Evolutionary conservation across 2,797 vertebrate species (phyloP).

Genomic region (Pygocentrus nattereri): DNA sequence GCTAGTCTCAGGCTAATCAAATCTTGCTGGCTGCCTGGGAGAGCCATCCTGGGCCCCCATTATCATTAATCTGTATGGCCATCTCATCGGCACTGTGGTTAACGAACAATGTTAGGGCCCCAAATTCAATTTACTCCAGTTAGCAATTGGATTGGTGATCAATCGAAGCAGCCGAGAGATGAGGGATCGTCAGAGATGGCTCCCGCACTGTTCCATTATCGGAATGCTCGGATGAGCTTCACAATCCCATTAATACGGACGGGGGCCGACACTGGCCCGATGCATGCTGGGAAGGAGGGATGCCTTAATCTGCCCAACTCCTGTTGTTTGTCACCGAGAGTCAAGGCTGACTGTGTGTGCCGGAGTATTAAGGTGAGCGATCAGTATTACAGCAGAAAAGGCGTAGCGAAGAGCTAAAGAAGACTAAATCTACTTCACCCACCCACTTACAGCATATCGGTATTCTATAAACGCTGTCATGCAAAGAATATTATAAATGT

Average conservation of each 20-base stretch:
- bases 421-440: constrained; percentile 22
- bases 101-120: constrained; percentile 85
- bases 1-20: constrained; percentile 83
- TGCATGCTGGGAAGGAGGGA: constrained; percentile 59
- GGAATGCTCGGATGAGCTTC: constrained; percentile 76
- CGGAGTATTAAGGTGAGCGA: constrained; percentile 1
- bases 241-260: constrained; percentile 78
- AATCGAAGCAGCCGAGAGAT: constrained; percentile 79
- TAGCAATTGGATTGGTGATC: constrained; percentile 84
- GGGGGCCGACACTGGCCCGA: constrained; percentile 59
- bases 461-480: neutral
- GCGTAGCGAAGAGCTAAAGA: neutral
- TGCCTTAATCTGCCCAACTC: constrained; percentile 48
- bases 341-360: constrained; percentile 17
- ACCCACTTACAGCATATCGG: neutral
- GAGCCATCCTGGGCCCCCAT: constrained; percentile 80
- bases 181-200: constrained; percentile 76
- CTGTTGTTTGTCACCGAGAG: constrained; percentile 51
- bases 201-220: constrained; percentile 78
- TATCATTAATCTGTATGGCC: constrained; percentile 85
- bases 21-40: constrained; percentile 79
- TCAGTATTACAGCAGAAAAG: constrained; percentile 40
- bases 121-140: constrained; percentile 85
- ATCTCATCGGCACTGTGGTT: constrained; percentile 84
- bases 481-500: constrained; percentile 55